Conservation (phyloP, 2,888 invertebrate species). For the Pachliopta kotzebuea region DNA sequence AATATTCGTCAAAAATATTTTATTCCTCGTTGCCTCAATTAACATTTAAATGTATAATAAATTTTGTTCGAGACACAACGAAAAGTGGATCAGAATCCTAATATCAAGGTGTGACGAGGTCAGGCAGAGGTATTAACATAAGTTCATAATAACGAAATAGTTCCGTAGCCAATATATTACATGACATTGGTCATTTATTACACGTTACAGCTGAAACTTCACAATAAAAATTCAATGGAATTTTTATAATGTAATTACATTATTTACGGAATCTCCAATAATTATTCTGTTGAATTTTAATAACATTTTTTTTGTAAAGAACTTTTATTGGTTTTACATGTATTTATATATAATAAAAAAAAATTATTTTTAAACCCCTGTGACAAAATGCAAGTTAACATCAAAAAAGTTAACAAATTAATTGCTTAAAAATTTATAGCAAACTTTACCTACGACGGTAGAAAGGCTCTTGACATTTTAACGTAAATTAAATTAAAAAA, state of each 20-base stretch:
- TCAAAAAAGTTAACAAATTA: constrained; percentile 1
- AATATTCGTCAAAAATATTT: constrained; percentile 56
- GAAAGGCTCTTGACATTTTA: constrained; percentile 32
- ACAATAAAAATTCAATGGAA: neutral
- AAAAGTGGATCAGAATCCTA: constrained; percentile 68
- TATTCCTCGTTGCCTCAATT: constrained; percentile 68
- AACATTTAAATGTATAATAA: constrained; percentile 71
- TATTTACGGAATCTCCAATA: too few species aligned
- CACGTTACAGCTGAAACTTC: constrained; percentile 33
- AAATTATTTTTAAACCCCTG: too few species aligned
- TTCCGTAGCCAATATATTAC: constrained; percentile 44
- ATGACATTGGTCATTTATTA: constrained; percentile 38
- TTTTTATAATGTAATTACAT: neutral
- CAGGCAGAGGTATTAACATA: constrained; percentile 62
- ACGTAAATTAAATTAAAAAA: constrained; percentile 22
- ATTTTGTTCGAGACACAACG: constrained; percentile 66
- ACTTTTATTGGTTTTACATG: too few species aligned
- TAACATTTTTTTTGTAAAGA: too few species aligned
- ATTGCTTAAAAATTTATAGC: neutral
- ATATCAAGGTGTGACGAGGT: constrained; percentile 68
- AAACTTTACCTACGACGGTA: constrained; percentile 31
- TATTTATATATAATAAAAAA: too few species aligned
- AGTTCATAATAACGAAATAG: constrained; percentile 51
- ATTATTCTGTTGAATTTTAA: too few species aligned
- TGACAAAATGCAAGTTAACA: neutral